phyloP scores from a whole-genome alignment of 1,140 invertebrate species.

The Drosophila arizonae region DNA sequence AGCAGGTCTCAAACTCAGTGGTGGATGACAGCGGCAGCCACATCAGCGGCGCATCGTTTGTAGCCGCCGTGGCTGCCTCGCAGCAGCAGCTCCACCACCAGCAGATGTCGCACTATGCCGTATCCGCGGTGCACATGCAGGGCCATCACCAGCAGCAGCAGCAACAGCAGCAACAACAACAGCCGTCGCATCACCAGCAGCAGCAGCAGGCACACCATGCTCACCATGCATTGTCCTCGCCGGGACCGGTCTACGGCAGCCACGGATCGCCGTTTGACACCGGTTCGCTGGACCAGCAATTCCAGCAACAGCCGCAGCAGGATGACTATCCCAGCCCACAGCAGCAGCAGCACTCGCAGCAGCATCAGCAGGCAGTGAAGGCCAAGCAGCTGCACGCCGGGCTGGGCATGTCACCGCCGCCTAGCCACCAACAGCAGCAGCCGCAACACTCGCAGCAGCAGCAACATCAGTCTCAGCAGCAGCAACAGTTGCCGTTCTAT shows the following conservation, averaged over 20 bases:
- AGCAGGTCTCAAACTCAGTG: conserved; percentile 65
- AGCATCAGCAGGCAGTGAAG: conserved; percentile 60
- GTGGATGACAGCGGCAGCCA: conserved; percentile 66
- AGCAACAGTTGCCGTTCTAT: conserved; percentile 77
- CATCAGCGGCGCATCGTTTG: conserved; percentile 86
- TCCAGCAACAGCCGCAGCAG: conserved; percentile 64
- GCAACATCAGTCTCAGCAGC: conserved; percentile 58
- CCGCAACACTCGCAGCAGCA: conserved; percentile 62
- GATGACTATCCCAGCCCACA: conserved; percentile 79
- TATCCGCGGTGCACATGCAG: conserved; percentile 70
- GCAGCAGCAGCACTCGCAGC: conserved; percentile 61
- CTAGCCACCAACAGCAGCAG: conserved; percentile 81
- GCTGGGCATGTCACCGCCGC: conserved; percentile 79
- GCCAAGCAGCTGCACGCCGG: conserved; percentile 65
- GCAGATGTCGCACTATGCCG: conserved; percentile 80
- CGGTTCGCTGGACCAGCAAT: conserved; percentile 70
- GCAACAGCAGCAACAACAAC: conserved; percentile 84
- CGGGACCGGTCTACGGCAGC: conserved; percentile 65
- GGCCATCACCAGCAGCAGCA: conserved; percentile 84
- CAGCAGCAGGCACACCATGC: conserved; percentile 85
- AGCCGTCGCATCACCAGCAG: conserved; percentile 65
- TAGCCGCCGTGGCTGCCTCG: conserved; percentile 83
- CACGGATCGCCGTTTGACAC: conserved; percentile 79
- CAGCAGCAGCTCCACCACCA: conserved; percentile 82
- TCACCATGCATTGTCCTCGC: conserved; percentile 72